Evolutionary conservation across 1,140 invertebrate genomes (phyloP), one percentile per base, ranked within the genome.

Genomic region (Nylanderia fulva): DNA sequence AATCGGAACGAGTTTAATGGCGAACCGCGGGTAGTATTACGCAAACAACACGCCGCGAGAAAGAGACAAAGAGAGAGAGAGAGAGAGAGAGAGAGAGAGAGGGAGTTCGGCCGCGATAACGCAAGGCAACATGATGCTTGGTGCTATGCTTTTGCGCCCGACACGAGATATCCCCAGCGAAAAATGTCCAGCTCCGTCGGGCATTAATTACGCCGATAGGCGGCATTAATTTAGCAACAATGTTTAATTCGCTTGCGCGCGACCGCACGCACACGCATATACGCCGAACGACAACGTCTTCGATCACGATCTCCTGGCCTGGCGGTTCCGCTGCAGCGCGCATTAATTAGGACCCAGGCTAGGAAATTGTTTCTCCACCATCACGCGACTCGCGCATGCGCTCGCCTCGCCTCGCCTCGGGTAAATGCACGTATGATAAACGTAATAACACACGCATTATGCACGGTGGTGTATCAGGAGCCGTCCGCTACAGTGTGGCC

Each of bases 221-320:
- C 77, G 66, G 77, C 66, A 82, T 82, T 82, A 82, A 82, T 82
- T 82, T 72, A 71, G 18, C 77, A 82, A 82, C 66, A 82, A 82
- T 82, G 77, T 82, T 82, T 72, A 82, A 72, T 58, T 82, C 77
- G 77, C 64, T 52, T 33, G 27, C 24, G 76, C 76, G 77, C 77
- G 77, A 69, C 66, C 77, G 13, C 77, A 45, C 48, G 15, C 48
- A 36, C 29, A 27, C 61, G 61, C 29, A n/a, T n/a, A n/a, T n/a
- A n/a, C n/a, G n/a, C n/a, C n/a, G 8, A 36, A 2, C n/a, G 29
- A 77, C 75, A 21, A 24, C 48, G 36, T 80, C 77, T 80, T 72
- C 77, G 77, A 82, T 82, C 77, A 82, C 71, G 77, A 82, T 82
- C 54, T 52, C 5, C n/a, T n/a, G n/a, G 39, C 36, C 52, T 48